Base-by-base conservation (phyloP, 2,113 vertebrate species). In the Rhinoderma darwinii region DNA sequence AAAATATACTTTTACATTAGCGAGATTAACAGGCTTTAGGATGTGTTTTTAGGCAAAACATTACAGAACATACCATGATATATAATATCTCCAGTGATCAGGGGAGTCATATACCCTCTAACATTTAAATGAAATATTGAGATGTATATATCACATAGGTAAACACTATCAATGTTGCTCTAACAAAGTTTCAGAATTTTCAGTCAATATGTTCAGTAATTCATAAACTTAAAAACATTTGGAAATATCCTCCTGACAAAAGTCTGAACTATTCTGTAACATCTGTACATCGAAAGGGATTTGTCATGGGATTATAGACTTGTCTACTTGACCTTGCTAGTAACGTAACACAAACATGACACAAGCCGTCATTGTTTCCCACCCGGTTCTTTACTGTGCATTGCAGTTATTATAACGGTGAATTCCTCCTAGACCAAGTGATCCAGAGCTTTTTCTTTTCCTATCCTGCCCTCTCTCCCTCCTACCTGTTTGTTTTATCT, bases 251-350 rank as follows among this genome's bases (percentile, higher is more conserved):
- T 44, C 32, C 54, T 43, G 47, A 18, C 63, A 74, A 22, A 54
- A 72, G 11, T 37, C 37, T 84, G 44, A 84, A n/a, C 73, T 73
- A 74, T 59, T 72, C 82, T 11, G 37, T 83, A 61, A 81, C 78
- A 83, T 83, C 63, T 72, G 27, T 59, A 84, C n/a, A 56, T n/a
- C 37, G 27, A n/a, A 43, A 74, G 25, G 35, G 5, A 17, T 84
- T n/a, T 84, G 50, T 74, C 75, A 70, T 11, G 84, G 59, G 75
- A 86, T 25, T 86, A 1, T 66, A 30, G 20, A 25, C 43, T 68
- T 10, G 50, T 79, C 56, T 70, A 11, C 70, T 35, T 86, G 76
- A 86, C 77, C 77, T 81, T 86, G 43, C n/a, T 59, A 56, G 84
- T 30, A 72, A 54, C 56, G 2, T 86, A 81, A 43, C 84, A 81